Evolutionary conservation across 2,797 vertebrate species (phyloP).

Genomic region (Valencia hispanica): DNA sequence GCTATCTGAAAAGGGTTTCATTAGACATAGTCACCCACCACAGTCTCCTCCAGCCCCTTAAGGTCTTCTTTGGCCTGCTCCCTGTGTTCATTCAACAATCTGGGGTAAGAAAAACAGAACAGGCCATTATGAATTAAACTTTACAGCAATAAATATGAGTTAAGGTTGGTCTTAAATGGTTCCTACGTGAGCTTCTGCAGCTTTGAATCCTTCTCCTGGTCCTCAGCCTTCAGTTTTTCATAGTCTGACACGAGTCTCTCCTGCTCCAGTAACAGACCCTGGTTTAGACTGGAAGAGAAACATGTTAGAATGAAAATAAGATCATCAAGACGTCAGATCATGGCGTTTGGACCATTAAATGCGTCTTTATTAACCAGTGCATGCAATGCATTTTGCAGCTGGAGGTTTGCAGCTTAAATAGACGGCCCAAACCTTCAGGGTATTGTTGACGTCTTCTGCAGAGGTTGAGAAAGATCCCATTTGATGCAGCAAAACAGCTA

Average conservation of each 20-base stretch:
- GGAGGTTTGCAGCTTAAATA: not conserved
- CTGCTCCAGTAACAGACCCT: constrained; percentile 89
- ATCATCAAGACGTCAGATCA: not conserved
- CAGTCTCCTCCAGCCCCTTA: constrained; percentile 91
- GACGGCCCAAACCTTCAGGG: not conserved
- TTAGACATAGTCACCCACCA: constrained; percentile 79
- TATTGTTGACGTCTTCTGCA: not conserved
- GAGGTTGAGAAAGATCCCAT: not conserved
- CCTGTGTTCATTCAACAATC: constrained; percentile 87
- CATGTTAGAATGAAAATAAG: not conserved
- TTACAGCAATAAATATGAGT: not conserved
- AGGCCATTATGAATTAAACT: not conserved
- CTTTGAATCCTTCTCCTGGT: constrained; percentile 87
- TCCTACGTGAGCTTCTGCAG: constrained; percentile 88
- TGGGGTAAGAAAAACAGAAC: constrained; percentile 47
- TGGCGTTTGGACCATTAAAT: not conserved
- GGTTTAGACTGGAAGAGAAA: constrained; percentile 82
- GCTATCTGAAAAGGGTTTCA: not conserved
- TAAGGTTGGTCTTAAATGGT: not conserved
- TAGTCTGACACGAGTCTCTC: constrained; percentile 87
- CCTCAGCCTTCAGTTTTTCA: constrained; percentile 87
- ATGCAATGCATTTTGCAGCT: not conserved
- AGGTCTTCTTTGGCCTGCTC: constrained; percentile 90
- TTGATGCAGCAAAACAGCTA: no score
- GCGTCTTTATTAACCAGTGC: not conserved